Evolutionary conservation across 2,113 vertebrate species (phyloP).

Genomic region (Epinephelus cyanopodus): DNA sequence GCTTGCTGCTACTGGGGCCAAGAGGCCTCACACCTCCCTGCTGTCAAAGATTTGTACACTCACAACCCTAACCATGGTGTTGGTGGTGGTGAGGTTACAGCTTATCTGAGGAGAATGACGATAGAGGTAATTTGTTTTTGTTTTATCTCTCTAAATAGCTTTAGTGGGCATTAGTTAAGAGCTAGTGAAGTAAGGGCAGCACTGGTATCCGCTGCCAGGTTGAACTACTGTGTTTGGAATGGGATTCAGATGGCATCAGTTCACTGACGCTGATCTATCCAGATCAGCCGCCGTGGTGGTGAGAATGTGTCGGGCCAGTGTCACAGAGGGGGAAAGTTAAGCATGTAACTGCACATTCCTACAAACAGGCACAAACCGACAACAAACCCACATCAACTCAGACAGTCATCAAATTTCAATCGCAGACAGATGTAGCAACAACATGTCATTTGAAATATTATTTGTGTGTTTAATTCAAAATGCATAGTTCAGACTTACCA

Average conservation of each 20-base stretch:
- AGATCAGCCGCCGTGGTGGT: slow-evolving; percentile 12
- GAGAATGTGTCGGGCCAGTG: neutral
- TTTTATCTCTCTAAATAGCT: slow-evolving; percentile 49
- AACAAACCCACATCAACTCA: neutral
- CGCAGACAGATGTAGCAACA: slow-evolving; percentile 1
- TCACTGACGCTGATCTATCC: neutral
- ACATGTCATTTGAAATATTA: neutral
- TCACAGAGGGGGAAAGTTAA: slow-evolving; percentile 7
- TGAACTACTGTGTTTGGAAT: neutral
- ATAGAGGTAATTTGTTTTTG: slow-evolving; percentile 44
- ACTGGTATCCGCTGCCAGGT: neutral
- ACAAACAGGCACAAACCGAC: slow-evolving; percentile 7
- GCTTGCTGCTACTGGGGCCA: slow-evolving; percentile 71
- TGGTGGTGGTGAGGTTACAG: slow-evolving; percentile 46
- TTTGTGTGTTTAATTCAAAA: neutral
- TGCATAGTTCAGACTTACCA: neutral
- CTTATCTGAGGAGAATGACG: slow-evolving; percentile 56
- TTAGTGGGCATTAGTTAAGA: slow-evolving; percentile 36
- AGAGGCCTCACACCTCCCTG: slow-evolving; percentile 67
- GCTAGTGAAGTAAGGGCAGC: neutral
- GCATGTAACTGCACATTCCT: slow-evolving; percentile 11
- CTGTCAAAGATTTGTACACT: slow-evolving; percentile 72
- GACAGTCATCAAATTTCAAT: neutral
- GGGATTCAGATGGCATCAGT: slow-evolving; percentile 2
- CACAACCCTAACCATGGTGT: slow-evolving; percentile 59